Evolutionary conservation across 2,797 vertebrate species (phyloP), one percentile per base, ranked within the genome.

Genomic region (Pantherophis alleghaniensis): DNA sequence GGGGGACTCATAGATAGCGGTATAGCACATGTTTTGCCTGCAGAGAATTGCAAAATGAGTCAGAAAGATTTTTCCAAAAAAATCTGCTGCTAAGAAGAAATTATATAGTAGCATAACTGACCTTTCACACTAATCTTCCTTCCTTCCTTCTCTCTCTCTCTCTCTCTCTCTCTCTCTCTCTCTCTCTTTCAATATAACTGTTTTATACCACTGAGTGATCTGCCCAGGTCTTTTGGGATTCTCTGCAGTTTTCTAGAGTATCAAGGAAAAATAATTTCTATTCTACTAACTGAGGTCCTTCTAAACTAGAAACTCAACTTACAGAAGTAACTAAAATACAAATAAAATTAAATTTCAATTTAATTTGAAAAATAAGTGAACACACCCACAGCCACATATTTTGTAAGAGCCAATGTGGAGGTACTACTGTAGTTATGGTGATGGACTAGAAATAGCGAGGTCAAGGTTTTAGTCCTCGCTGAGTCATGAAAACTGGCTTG

Each of bases 151-250:
- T 11, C 9, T 59, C 5, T 20, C 5, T 59, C 13, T 20, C 9
- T 26, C 24, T 4, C 9, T 11, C 4, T 1, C 10, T 26, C 10
- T 11, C 3, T 57, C 18, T 57, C 0, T 57, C 18, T 57, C 0
- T 57, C 18, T 57, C 0, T 57, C 57, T 57, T 20, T 57, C 18
- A 26, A 32, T 69, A 69, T 16, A 69, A 32, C 66, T 69, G n/a
- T 69, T 69, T 69, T 69, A 69, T 32, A 16, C 66, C 66, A 69
- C 2, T 32, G 0, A n/a, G 5, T 32, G 14, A 2, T 18, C n/a
- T 69, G 14, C 13, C n/a, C n/a, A 69, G 14, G 2, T 16, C 63
- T 6, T 32, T 32, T 32, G n/a, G 2, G 66, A 69, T 69, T 32
- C 66, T 69, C 14, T 69, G n/a, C 66, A 69, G 66, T 69, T 32